Evolutionary conservation across 2,113 vertebrate genomes (phyloP).

Genomic region (Hemiscyllium ocellatum): DNA sequence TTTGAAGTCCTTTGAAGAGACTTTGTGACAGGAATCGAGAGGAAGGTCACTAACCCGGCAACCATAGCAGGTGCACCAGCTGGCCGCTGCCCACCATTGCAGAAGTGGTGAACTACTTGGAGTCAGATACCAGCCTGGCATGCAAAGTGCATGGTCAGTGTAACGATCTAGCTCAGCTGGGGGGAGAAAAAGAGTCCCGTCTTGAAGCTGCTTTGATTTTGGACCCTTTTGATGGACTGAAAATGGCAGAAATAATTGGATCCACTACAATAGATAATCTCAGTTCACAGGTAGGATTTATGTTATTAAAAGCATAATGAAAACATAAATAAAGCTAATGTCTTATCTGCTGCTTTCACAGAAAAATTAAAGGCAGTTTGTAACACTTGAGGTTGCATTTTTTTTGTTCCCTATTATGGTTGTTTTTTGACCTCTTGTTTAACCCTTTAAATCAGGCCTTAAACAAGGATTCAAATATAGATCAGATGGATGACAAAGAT

Average conservation of each 20-base stretch:
- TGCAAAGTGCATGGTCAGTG: neutral
- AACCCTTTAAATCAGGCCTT: neutral
- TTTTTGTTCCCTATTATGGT: neutral
- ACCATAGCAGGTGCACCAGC: neutral
- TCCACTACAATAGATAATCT: neutral
- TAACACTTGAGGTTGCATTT: neutral
- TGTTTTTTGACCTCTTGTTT: neutral
- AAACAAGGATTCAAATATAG: neutral
- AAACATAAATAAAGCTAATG: neutral
- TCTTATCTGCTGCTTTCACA: neutral
- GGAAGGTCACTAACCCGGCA: neutral
- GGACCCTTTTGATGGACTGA: neutral
- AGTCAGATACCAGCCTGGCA: neutral
- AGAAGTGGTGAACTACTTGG: neutral
- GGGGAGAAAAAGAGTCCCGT: neutral
- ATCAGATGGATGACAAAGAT: neutral
- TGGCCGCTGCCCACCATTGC: neutral
- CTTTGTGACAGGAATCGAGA: neutral
- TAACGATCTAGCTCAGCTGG: neutral
- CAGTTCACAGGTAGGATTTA: neutral
- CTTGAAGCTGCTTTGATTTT: slow-evolving; percentile 19
- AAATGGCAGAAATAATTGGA: slow-evolving; percentile 1
- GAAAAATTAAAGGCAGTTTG: neutral
- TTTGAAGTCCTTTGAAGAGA: neutral
- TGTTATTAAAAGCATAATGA: neutral